These are phyloP conservation scores for Helicolenus hilgendorfi DNA, from an alignment of 2,797 vertebrate species.

Conservation along the genomic window DNA sequence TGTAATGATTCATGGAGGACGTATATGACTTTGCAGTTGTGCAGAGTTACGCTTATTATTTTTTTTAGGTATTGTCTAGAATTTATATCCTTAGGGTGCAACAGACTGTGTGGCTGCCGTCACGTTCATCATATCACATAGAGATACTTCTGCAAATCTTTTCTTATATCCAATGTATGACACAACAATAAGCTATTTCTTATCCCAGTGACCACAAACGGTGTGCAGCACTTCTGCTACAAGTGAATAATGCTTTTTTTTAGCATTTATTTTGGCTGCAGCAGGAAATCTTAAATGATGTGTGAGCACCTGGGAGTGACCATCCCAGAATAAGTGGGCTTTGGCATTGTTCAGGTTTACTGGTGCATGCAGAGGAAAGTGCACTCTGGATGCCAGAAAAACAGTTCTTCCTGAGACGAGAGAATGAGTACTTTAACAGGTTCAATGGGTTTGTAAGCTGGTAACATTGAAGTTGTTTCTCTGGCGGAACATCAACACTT, in stretches of 20 bases:
- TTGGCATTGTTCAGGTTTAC: constrained; percentile 48
- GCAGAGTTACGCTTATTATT: constrained; percentile 24
- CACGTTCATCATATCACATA: constrained; percentile 27
- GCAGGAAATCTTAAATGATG: constrained; percentile 41
- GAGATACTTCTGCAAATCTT: constrained; percentile 24
- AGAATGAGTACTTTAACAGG: constrained; percentile 51
- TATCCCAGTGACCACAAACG: neutral
- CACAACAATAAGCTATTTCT: neutral
- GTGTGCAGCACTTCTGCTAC: neutral
- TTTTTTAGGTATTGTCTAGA: constrained; percentile 45
- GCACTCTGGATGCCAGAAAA: constrained; percentile 52
- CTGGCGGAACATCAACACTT: constrained; percentile 22
- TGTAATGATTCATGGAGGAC: constrained; percentile 66
- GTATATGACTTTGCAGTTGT: constrained; percentile 52
- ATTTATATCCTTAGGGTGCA: constrained; percentile 39
- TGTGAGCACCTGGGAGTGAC: constrained; percentile 55
- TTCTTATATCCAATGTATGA: neutral
- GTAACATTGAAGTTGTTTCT: constrained; percentile 23
- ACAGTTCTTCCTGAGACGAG: constrained; percentile 20
- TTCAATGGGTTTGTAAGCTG: constrained; percentile 23
- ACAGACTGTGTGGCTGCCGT: neutral
- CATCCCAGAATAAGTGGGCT: constrained; percentile 35
- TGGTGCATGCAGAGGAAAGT: constrained; percentile 51
- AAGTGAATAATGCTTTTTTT: neutral
- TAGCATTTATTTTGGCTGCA: constrained; percentile 20